Conservation (phyloP, 2,113 vertebrate genomes). For the Misgurnus mizolepis region DNA sequence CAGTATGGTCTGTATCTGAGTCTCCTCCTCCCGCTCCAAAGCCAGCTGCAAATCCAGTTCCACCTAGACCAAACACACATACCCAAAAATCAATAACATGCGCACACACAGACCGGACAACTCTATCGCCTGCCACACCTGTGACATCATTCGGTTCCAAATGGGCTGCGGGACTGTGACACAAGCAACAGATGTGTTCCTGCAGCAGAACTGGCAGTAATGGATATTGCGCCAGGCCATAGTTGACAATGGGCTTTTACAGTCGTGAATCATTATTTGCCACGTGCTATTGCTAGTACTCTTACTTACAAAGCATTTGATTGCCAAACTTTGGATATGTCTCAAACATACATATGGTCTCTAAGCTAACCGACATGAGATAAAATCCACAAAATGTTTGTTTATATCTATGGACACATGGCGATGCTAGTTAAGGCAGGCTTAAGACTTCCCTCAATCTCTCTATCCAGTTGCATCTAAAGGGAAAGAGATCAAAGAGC, state of each 20-base stretch:
- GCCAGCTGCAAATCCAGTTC: conserved; percentile 89
- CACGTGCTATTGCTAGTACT: too few relatives aligned
- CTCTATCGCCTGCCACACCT: conserved; percentile 6
- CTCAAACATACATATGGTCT: too few relatives aligned
- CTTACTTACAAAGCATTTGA: not conserved
- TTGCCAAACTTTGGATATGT: too few relatives aligned
- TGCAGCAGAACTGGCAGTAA: not conserved
- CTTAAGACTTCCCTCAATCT: conserved; percentile 38
- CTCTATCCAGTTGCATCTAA: not conserved
- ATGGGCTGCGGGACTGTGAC: not conserved
- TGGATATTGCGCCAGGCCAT: too few relatives aligned
- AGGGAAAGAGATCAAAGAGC: conserved; percentile 21
- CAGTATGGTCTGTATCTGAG: conserved; percentile 80
- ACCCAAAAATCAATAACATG: conserved; percentile 31
- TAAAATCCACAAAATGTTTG: too few relatives aligned
- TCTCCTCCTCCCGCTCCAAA: conserved; percentile 85
- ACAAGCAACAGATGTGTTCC: conserved; percentile 7
- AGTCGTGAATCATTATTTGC: not conserved
- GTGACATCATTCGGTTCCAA: conserved; percentile 20
- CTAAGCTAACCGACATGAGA: too few relatives aligned
- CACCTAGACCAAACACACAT: conserved; percentile 71
- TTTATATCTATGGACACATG: not conserved
- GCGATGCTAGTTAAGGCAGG: not conserved
- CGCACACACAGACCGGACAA: not conserved
- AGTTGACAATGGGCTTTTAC: too few relatives aligned